These are phyloP conservation scores for Ricordea florida DNA, from an alignment of 92 coral and sea anemone species.

Conservation along the genomic window DNA sequence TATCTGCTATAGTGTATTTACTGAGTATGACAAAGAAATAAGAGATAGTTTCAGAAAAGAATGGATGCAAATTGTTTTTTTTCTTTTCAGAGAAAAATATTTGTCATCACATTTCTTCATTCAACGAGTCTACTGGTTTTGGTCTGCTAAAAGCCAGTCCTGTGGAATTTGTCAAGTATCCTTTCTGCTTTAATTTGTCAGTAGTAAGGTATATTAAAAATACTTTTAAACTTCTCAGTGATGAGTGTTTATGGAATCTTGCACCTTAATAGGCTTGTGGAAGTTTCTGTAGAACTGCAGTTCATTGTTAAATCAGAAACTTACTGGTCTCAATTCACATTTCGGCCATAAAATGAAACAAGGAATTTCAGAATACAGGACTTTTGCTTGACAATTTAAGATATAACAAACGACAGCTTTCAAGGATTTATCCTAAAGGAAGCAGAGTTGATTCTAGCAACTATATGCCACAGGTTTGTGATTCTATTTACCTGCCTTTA, in stretches of 20 bases:
- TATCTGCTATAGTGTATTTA: no score
- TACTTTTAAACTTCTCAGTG: background rate
- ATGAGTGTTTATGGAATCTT: no score
- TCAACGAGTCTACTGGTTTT: constrained; percentile 95
- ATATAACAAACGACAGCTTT: constrained; percentile 93
- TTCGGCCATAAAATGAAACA: no score
- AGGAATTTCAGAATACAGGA: no score
- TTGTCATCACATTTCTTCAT: constrained; percentile 88
- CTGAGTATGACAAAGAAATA: no score
- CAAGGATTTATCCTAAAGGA: constrained; percentile 97
- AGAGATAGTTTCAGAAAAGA: no score
- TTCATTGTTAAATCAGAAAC: no score
- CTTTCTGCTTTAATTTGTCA: constrained; percentile 20
- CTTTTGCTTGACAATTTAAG: constrained; percentile 42
- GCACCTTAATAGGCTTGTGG: no score
- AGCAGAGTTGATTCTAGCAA: constrained; percentile 98
- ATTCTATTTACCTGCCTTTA: no score
- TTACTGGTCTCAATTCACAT: no score
- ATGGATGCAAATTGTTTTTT: background rate
- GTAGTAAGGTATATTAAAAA: background rate
- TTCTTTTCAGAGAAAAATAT: constrained; percentile 62
- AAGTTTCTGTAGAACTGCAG: no score
- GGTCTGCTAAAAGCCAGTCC: constrained; percentile 92
- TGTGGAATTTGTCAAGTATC: constrained; percentile 94
- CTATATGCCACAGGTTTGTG: constrained; percentile 91